phyloP scores from a whole-genome alignment of 1,140 invertebrate species.

The Amphibalanus amphitrite region DNA sequence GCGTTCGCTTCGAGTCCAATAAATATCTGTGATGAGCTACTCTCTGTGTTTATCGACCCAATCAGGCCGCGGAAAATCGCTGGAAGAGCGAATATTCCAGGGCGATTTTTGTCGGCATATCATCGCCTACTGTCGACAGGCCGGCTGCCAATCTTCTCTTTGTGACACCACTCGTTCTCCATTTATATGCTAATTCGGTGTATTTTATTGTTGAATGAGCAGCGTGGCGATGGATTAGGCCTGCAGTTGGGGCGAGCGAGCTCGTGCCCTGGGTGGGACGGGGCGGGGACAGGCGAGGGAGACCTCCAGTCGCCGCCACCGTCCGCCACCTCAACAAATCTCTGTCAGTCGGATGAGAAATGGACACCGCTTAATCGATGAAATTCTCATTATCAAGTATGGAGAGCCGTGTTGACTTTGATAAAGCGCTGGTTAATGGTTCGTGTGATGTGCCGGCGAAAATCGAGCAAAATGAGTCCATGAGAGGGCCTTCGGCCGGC shows the following conservation, averaged over 20 bases:
- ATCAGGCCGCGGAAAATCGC: too few relatives aligned
- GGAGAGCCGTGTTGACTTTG: neutral
- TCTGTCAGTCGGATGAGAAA: neutral
- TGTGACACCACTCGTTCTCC: neutral
- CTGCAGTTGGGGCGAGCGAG: too few relatives aligned
- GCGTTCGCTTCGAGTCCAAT: neutral
- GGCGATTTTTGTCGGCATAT: neutral
- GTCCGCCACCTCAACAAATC: neutral
- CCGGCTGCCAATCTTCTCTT: neutral
- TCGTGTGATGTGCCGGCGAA: neutral
- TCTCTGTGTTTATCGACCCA: neutral
- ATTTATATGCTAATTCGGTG: neutral
- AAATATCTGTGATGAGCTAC: neutral
- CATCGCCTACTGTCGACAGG: too few relatives aligned
- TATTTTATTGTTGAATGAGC: slow-evolving; percentile 1
- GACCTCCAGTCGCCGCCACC: neutral
- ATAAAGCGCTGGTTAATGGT: neutral
- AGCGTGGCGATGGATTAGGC: neutral
- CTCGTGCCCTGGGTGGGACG: neutral
- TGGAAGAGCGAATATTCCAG: neutral
- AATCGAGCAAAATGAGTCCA: neutral
- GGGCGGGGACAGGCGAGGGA: neutral
- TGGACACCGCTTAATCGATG: neutral
- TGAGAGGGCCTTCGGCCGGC: neutral
- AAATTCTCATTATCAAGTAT: slow-evolving; percentile 1